Percentiles rank a stretch among this genome's conserved stretches.
phyloP scores from a whole-genome alignment of 1,140 invertebrate genomes.

The Protaetia brevitarsis region DNA sequence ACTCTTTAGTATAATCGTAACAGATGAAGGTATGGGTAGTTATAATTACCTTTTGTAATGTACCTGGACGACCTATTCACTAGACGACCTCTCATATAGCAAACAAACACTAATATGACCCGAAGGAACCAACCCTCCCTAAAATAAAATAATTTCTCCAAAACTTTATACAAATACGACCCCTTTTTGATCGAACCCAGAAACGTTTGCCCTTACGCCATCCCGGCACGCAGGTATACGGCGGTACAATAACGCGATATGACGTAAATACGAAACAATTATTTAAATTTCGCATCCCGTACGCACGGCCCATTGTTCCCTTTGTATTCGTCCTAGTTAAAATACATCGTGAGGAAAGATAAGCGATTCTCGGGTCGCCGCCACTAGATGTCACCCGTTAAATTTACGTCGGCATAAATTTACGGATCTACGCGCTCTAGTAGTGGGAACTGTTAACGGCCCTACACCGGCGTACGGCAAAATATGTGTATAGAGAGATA shows the following conservation, averaged over 20 bases:
- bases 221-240: not conserved
- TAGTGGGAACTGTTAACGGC: not conserved
- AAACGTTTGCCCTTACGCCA: not conserved
- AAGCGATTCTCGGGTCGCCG: not conserved
- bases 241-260: not conserved
- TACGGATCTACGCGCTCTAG: not conserved
- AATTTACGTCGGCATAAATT: not conserved
- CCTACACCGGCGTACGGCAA: not conserved
- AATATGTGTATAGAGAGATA: no score
- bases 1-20: no score
- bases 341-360: not conserved
- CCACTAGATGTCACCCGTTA: not conserved
- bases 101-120: not conserved
- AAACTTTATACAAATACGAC: not conserved
- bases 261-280: not conserved
- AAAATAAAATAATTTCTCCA: not conserved
- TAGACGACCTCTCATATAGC: no score
- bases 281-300: not conserved
- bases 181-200: not conserved
- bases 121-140: not conserved
- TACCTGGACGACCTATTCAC: no score
- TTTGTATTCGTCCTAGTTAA: not conserved
- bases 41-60: no score
- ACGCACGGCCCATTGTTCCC: not conserved
- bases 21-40: no score